These are phyloP conservation scores for Zaprionus nigranus DNA, from an alignment of 1,140 invertebrate genomes.

Conservation along the genomic window DNA sequence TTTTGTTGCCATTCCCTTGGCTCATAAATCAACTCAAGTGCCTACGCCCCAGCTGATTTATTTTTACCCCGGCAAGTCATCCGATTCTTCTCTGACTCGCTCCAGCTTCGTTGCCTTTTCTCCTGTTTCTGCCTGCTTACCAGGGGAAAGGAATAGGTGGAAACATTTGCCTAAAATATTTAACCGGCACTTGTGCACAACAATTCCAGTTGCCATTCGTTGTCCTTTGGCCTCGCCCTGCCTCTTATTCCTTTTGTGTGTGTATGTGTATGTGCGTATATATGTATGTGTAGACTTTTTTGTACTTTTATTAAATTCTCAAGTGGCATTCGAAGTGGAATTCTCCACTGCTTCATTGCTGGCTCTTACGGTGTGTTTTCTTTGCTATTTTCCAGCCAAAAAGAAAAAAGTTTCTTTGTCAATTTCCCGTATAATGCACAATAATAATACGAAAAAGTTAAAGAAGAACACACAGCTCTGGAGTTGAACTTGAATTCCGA, in stretches of 20 bases:
- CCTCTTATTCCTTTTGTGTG: slow-evolving; percentile 8
- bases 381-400: slow-evolving; percentile 70
- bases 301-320: slow-evolving; percentile 78
- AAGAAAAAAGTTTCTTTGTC: slow-evolving; percentile 72
- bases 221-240: slow-evolving; percentile 1
- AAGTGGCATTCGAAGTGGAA: slow-evolving; percentile 74
- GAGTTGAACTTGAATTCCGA: slow-evolving; percentile 47
- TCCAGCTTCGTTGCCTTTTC: neutral
- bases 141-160: neutral
- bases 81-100: slow-evolving; percentile 16
- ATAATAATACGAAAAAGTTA: slow-evolving; percentile 68
- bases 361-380: slow-evolving; percentile 36
- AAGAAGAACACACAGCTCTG: slow-evolving; percentile 33
- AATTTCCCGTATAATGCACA: slow-evolving; percentile 80
- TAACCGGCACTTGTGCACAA: slow-evolving; percentile 79
- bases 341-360: slow-evolving; percentile 50
- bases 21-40: slow-evolving; percentile 79
- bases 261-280: neutral
- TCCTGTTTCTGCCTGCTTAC: neutral
- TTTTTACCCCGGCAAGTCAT: slow-evolving; percentile 65
- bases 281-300: slow-evolving; percentile 13
- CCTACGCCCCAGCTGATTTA: slow-evolving; percentile 81
- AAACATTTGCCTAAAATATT: slow-evolving; percentile 77
- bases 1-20: slow-evolving; percentile 49
- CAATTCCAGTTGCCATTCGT: slow-evolving; percentile 66